A percentile compares a stretch with the other conserved stretches of the same genome.
Evolutionary conservation across 2,797 vertebrate species (phyloP).

Genomic region (Champsocephalus gunnari): DNA sequence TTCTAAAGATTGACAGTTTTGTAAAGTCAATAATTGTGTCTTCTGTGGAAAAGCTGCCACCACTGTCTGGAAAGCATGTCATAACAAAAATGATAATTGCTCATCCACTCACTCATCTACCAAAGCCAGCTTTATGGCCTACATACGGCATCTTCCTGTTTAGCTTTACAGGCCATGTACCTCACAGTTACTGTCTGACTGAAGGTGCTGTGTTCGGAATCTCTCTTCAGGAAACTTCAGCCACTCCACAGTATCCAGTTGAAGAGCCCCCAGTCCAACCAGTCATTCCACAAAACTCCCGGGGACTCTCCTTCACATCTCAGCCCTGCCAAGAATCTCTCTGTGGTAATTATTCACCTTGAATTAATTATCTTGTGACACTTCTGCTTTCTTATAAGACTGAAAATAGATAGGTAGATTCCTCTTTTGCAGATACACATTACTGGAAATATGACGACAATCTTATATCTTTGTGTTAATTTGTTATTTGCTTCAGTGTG

Average conservation of each 20-base stretch:
- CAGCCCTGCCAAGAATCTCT: slow-evolving; percentile 85
- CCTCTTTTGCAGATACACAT: slow-evolving; percentile 29
- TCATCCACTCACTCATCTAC: slow-evolving; percentile 34
- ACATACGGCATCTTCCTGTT: slow-evolving; percentile 52
- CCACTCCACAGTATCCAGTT: slow-evolving; percentile 80
- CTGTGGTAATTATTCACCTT: slow-evolving; percentile 81
- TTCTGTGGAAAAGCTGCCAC: slow-evolving; percentile 29
- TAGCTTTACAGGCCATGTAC: slow-evolving; percentile 49
- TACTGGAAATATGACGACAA: slow-evolving; percentile 5
- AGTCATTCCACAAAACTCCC: slow-evolving; percentile 81
- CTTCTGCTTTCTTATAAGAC: slow-evolving; percentile 23
- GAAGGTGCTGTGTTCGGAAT: slow-evolving; percentile 65
- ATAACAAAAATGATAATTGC: slow-evolving; percentile 38
- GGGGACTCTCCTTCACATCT: slow-evolving; percentile 85
- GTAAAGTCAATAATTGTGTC: slow-evolving; percentile 25
- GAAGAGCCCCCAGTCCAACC: slow-evolving; percentile 80
- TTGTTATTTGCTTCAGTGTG: not conserved
- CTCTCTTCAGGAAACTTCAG: slow-evolving; percentile 84
- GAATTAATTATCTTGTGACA: slow-evolving; percentile 24
- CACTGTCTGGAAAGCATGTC: not conserved
- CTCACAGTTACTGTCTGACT: slow-evolving; percentile 45
- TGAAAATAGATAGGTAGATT: slow-evolving; percentile 23
- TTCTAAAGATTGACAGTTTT: not conserved
- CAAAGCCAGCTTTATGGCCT: slow-evolving; percentile 33
- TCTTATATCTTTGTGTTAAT: not conserved